These are phyloP conservation scores for Poecilobothrus nobilitatus DNA, from an alignment of 2,888 invertebrate species.

Conservation along the genomic window DNA sequence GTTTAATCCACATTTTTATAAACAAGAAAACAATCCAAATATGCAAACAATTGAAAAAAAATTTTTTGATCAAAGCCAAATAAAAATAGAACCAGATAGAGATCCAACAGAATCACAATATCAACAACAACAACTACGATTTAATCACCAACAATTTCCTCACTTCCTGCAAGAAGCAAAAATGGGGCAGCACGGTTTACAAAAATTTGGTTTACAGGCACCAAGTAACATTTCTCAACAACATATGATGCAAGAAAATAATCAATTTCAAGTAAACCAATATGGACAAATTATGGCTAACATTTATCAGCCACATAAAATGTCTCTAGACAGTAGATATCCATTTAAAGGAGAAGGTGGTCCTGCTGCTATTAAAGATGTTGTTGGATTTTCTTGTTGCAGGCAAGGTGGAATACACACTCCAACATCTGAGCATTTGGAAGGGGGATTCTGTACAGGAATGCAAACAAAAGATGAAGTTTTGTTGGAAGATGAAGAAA, in stretches of 20 bases:
- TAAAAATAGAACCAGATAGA: constrained; percentile 38
- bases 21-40: constrained; percentile 37
- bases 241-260: constrained; percentile 32
- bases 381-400: constrained; percentile 63
- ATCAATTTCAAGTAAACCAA: constrained; percentile 17
- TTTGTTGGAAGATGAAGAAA: constrained; percentile 51
- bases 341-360: constrained; percentile 62
- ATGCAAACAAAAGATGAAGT: constrained; percentile 64
- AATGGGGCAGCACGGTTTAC: neutral
- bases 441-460: constrained; percentile 64
- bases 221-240: constrained; percentile 32
- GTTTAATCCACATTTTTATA: constrained; percentile 40
- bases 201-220: constrained; percentile 17
- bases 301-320: neutral
- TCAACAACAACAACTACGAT: constrained; percentile 43
- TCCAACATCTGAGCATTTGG: constrained; percentile 62
- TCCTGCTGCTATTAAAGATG: constrained; percentile 53
- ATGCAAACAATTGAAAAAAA: constrained; percentile 25
- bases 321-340: constrained; percentile 37
- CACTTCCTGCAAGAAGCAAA: constrained; percentile 16
- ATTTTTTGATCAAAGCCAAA: constrained; percentile 13
- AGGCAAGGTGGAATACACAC: constrained; percentile 64
- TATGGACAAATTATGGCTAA: neutral
- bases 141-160: constrained; percentile 33
- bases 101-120: constrained; percentile 44